These are phyloP conservation scores for Paramuricea clavata DNA, from an alignment of 92 coral and sea anemone species.

Conservation along the genomic window DNA sequence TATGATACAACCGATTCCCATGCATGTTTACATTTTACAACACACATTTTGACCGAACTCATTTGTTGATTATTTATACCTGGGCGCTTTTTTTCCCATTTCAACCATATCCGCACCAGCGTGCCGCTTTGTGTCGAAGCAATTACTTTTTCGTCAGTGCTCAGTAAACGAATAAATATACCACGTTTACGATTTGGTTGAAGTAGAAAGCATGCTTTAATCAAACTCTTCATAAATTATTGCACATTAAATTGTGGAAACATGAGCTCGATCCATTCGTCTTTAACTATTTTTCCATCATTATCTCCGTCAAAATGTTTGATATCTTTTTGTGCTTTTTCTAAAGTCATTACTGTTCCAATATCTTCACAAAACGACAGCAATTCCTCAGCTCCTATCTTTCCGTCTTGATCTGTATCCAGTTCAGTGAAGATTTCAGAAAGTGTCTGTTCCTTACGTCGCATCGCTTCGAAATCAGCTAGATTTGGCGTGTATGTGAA, in stretches of 20 bases:
- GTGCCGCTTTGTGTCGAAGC: too few relatives aligned
- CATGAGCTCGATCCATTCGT: conserved; percentile 99
- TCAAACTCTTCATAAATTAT: conserved; percentile 27
- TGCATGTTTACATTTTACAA: too few relatives aligned
- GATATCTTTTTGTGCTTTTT: conserved; percentile 87
- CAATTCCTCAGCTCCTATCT: conserved; percentile 90
- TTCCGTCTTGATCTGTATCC: conserved; percentile 91
- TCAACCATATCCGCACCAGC: too few relatives aligned
- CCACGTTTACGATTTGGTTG: background rate
- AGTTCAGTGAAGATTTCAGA: conserved; percentile 94
- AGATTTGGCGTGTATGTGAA: conserved; percentile 93
- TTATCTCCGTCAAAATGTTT: conserved; percentile 82
- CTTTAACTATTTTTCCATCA: conserved; percentile 93
- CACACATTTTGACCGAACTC: too few relatives aligned
- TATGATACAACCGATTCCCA: background rate
- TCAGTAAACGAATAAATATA: too few relatives aligned
- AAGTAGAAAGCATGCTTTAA: background rate
- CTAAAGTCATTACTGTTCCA: conserved; percentile 90
- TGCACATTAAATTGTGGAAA: conserved; percentile 97
- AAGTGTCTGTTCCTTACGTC: conserved; percentile 93
- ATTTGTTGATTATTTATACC: too few relatives aligned
- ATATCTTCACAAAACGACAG: conserved; percentile 96
- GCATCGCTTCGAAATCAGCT: conserved; percentile 99
- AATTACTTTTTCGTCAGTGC: too few relatives aligned
- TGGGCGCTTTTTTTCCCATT: too few relatives aligned